Evolutionary conservation across 2,888 invertebrate genomes (phyloP), one percentile per base, ranked within the genome.

Genomic region (Drosophila prostipennis): DNA sequence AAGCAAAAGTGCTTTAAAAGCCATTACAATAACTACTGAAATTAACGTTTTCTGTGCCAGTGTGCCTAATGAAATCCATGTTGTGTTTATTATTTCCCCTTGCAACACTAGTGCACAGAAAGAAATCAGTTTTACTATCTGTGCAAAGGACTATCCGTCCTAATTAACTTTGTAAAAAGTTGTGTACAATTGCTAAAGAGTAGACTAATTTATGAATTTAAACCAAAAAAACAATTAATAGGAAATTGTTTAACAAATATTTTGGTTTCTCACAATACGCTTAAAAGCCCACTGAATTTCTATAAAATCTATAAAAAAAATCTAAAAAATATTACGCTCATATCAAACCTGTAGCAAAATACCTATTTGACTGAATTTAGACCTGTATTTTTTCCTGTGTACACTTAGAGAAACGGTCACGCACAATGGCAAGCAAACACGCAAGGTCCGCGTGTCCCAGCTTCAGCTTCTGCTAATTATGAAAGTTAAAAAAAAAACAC

Each of bases 401-500:
- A 67, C 67, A 56, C 56, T 70, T 48, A 36, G 57, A 64, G 53
- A 72, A 72, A 64, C 55, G 63, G 55, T 72, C 71, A 71, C 72
- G 71, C 71, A 72, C 59, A 63, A 61, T 36, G 46, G 55, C 59
- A 69, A 57, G 45, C 45, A 74, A 26, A 45, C 78, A 80, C 81
- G 77, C 82, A 79, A 72, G 67, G 51, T 59, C 71, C 49, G 64
- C 72, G 68, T 39, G 61, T 37, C 49, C 54, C 61, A 58, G 42
- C 61, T 40, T 61, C 59, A 11, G 61, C 49, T 55, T 52, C 55
- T 53, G 72, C 87, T 87, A 87, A 87, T 87, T 84, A 87, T 85
- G 87, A 84, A 84, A 84, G 87, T 87, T 84, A 39, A 64, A 40
- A 54, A 39, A 63, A 65, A 65, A 63, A 32, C 65, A 34, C 49